Evolutionary conservation across 2,888 invertebrate genomes (phyloP), one percentile per base, ranked within the genome.

Genomic region (Napeogenes sylphis): DNA sequence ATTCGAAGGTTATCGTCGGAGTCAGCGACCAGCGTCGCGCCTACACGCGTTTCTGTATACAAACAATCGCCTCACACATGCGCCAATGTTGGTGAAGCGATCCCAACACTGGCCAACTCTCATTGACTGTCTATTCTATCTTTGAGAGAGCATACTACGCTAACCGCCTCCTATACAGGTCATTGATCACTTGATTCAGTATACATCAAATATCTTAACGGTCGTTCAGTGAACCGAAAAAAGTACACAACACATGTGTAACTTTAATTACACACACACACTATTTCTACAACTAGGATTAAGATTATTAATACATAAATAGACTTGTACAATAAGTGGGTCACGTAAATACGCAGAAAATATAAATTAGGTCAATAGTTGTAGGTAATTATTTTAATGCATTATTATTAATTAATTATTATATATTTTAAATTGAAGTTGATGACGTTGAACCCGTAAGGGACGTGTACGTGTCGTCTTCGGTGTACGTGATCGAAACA

Each of bases 11-110:
- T 89, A 90, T 88, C 88, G 82, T 64, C 79, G 80, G 86, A 83
- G 89, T 90, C 89, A 88, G 84, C 88, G 88, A 87, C 88, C 89
- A 88, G 83, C 85, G 83, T 76, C 80, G 75, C 74, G 84, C 87
- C 86, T 83, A 87, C 88, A 85, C 81, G 81, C 85, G 82, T 80
- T 71, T 70, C 71, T 74, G 72, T 73, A 66, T 72, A 73, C 71
- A 73, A 71, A 73, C 77, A 82, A 76, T 83, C 60, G 56, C 84
- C 71, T 62, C 69, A 68, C 65, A 65, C 66, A 67, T 66, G 63
- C 58, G 30, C 33, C 21, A 56, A 42, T 42, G 54, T 59, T 59
- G 51, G 35, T 35, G 21, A 21, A 35, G 10, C 12, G 12, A 42
- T 8, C 5, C 55, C 56, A 56, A 73, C 71, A 71, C 69, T 71